Percentiles rank a stretch among this genome's conserved stretches.
Evolutionary conservation across 2,888 invertebrate genomes (phyloP).

Genomic region (Drosophila fungiperda): DNA sequence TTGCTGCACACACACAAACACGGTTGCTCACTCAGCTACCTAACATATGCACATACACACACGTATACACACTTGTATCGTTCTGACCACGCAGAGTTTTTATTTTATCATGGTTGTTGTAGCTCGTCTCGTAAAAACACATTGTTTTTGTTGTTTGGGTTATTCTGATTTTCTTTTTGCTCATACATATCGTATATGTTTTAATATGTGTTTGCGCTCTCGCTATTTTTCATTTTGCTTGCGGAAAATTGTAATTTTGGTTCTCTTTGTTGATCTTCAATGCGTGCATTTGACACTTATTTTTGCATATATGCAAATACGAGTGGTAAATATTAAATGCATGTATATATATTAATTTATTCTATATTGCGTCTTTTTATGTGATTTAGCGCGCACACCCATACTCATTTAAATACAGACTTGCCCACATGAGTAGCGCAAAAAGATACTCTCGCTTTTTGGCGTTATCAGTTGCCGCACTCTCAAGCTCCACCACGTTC

Average conservation of each 20-base stretch:
- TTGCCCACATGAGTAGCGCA: slow-evolving; percentile 16
- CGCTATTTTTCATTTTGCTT: slow-evolving; percentile 40
- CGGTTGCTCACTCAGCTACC: slow-evolving; percentile 16
- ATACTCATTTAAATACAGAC: slow-evolving; percentile 6
- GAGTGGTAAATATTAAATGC: slow-evolving; percentile 2
- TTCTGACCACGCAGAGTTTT: slow-evolving; percentile 69
- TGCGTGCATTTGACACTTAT: slow-evolving; percentile 41
- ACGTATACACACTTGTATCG: slow-evolving; percentile 28
- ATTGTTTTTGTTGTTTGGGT: slow-evolving; percentile 68
- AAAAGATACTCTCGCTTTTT: slow-evolving; percentile 71
- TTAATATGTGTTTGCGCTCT: slow-evolving; percentile 11
- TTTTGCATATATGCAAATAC: not conserved
- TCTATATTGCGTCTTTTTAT: slow-evolving; percentile 33
- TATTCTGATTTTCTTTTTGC: slow-evolving; percentile 74
- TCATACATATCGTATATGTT: slow-evolving; percentile 21
- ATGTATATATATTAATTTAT: slow-evolving; percentile 22
- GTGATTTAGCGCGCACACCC: slow-evolving; percentile 22
- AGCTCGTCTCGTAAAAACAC: slow-evolving; percentile 53
- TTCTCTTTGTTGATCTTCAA: slow-evolving; percentile 37
- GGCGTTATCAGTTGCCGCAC: slow-evolving; percentile 69
- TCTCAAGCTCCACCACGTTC: slow-evolving; percentile 26
- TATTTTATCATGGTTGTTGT: slow-evolving; percentile 40
- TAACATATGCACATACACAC: slow-evolving; percentile 7
- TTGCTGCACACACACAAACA: slow-evolving; percentile 56
- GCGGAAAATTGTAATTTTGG: slow-evolving; percentile 43